Percentiles rank a stretch among this genome's conserved stretches.
Evolutionary conservation across 2,888 invertebrate genomes (phyloP).

Genomic region (Coelogynopora nodosa): DNA sequence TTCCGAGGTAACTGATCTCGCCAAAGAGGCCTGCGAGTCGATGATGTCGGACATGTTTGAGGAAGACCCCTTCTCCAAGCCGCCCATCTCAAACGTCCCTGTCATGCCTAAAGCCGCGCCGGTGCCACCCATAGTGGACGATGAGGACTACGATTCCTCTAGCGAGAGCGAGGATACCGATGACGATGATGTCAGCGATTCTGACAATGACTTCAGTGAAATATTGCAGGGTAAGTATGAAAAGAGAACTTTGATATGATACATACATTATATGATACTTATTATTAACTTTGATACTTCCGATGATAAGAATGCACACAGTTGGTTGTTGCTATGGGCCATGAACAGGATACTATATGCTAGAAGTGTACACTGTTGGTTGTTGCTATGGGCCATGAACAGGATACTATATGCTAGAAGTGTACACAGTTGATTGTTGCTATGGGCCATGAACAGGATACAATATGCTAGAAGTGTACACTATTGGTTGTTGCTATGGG

Average conservation of each 20-base stretch:
- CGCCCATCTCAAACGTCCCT: not conserved
- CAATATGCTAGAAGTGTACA: too few relatives aligned
- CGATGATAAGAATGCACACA: not conserved
- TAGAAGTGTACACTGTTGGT: too few relatives aligned
- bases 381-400: too few relatives aligned
- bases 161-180: not conserved
- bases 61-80: not conserved
- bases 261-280: too few relatives aligned
- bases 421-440: too few relatives aligned
- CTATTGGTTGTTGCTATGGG: too few relatives aligned
- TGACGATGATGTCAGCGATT: not conserved
- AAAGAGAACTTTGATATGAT: too few relatives aligned
- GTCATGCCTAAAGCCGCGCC: not conserved
- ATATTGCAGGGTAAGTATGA: not conserved
- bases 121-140: not conserved
- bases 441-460: too few relatives aligned
- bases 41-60: constrained; percentile 27
- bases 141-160: not conserved
- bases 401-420: too few relatives aligned
- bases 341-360: too few relatives aligned
- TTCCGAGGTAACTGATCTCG: not conserved
- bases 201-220: not conserved
- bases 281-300: too few relatives aligned
- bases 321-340: too few relatives aligned
- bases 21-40: not conserved